Conservation (phyloP, 2,113 vertebrate genomes). For the Azemiops feae region DNA sequence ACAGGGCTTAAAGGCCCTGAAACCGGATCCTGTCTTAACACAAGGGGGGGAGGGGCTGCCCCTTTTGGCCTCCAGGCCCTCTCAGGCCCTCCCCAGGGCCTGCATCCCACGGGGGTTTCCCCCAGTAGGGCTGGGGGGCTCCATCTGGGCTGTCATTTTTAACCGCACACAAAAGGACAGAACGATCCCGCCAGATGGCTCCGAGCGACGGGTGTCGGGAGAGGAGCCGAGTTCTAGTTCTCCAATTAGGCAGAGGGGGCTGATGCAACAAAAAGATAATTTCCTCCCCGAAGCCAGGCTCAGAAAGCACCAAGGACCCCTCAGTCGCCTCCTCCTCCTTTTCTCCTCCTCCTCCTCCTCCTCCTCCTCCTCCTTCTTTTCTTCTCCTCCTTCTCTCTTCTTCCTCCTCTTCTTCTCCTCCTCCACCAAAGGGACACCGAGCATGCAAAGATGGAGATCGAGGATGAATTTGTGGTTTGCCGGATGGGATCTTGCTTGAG, state of each 20-base stretch:
- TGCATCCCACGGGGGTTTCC: neutral
- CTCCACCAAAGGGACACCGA: neutral
- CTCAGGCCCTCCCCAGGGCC: rapidly evolving
- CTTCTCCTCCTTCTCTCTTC: no score
- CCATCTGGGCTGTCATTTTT: neutral
- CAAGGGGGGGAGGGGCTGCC: neutral
- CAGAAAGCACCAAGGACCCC: no score
- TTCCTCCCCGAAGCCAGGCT: neutral
- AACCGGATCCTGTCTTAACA: neutral
- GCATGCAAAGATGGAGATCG: neutral
- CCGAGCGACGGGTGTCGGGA: neutral
- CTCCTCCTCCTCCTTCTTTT: no score
- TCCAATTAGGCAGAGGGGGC: neutral
- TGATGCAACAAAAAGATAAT: neutral
- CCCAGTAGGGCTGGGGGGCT: neutral
- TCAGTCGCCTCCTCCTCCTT: no score
- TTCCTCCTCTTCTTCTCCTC: no score
- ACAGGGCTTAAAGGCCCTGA: neutral
- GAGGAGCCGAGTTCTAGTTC: neutral
- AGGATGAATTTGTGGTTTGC: no score
- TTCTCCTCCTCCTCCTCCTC: no score
- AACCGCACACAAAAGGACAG: neutral
- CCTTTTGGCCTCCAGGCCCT: neutral
- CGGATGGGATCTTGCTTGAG: no score
- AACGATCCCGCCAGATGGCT: neutral